These are phyloP conservation scores for Eulemur albifrons DNA, from an alignment of 2,797 vertebrate species.

Conservation along the genomic window DNA sequence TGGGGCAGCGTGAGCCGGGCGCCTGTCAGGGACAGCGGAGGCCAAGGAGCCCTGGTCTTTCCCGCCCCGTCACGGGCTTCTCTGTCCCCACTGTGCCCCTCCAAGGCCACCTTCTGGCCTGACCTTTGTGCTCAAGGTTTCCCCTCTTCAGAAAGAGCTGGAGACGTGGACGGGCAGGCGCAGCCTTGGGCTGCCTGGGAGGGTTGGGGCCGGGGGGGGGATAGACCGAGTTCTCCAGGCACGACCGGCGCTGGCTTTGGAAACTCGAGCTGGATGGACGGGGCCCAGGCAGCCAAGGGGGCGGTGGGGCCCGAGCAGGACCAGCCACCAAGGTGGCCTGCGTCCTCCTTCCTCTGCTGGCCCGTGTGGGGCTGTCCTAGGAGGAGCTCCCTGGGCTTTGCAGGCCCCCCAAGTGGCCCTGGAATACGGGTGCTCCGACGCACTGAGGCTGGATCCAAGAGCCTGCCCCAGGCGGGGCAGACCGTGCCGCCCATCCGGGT, in stretches of 20 bases:
- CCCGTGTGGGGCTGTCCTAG: background rate
- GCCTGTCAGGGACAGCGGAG: background rate
- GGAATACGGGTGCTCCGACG: background rate
- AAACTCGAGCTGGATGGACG: background rate
- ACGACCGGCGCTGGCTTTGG: background rate
- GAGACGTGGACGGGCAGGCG: background rate
- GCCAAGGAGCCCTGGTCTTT: fast-evolving
- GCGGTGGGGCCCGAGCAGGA: background rate
- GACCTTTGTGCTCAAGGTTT: background rate
- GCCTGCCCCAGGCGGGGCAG: too few species aligned
- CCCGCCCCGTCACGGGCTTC: fast-evolving
- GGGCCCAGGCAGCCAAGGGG: background rate
- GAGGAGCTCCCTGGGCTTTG: background rate
- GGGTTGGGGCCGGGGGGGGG: too few species aligned
- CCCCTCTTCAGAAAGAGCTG: background rate
- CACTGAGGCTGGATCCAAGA: background rate
- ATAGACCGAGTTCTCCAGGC: fast-evolving
- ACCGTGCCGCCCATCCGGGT: fast-evolving
- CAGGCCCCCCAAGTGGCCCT: background rate
- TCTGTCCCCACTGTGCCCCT: background rate
- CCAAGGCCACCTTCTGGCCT: background rate
- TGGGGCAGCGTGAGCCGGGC: background rate
- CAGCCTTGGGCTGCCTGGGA: background rate
- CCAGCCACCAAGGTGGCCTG: background rate
- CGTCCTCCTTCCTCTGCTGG: background rate